Percentiles rank a stretch among this genome's conserved stretches.
phyloP scores from a whole-genome alignment of 2,888 invertebrate species.

The Agonopterix subpropinquella region DNA sequence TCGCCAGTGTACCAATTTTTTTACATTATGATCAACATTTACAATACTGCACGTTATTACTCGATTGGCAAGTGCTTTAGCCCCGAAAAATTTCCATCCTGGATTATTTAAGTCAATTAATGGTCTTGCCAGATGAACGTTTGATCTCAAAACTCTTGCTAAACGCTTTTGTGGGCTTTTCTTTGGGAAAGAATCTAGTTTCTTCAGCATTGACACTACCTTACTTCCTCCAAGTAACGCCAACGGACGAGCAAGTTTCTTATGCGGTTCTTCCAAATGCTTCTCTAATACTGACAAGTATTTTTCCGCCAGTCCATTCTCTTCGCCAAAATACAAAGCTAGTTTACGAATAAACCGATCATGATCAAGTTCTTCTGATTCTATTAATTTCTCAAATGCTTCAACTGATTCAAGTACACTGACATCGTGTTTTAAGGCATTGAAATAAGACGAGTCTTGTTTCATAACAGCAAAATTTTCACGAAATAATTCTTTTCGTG shows the following conservation, averaged over 20 bases:
- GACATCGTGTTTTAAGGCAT: slow-evolving; percentile 41
- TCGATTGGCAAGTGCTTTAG: slow-evolving; percentile 38
- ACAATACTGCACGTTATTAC: slow-evolving; percentile 23
- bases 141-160: slow-evolving; percentile 30
- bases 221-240: slow-evolving; percentile 4
- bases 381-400: slow-evolving; percentile 19
- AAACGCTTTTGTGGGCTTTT: slow-evolving; percentile 15
- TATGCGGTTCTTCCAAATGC: slow-evolving; percentile 7
- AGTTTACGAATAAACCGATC: slow-evolving; percentile 35
- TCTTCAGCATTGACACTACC: slow-evolving; percentile 7
- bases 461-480: slow-evolving; percentile 32
- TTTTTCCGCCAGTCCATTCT: slow-evolving; percentile 28
- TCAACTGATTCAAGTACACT: slow-evolving; percentile 21
- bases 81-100: slow-evolving; percentile 34
- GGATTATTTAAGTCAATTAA: slow-evolving; percentile 24
- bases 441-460: slow-evolving; percentile 37
- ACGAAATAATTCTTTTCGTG: slow-evolving; percentile 33
- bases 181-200: slow-evolving; percentile 8
- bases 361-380: slow-evolving; percentile 14
- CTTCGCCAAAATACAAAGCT: slow-evolving; percentile 39
- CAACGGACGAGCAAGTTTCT: slow-evolving; percentile 16
- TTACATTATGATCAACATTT: slow-evolving; percentile 20
- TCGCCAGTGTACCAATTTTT: slow-evolving; percentile 26
- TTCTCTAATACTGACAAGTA: slow-evolving; percentile 16
- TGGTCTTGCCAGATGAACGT: slow-evolving; percentile 34